Percentiles rank a stretch among this genome's conserved stretches.
Conservation (phyloP, 2,113 vertebrate species). For the Todiramphus saurophagus region DNA sequence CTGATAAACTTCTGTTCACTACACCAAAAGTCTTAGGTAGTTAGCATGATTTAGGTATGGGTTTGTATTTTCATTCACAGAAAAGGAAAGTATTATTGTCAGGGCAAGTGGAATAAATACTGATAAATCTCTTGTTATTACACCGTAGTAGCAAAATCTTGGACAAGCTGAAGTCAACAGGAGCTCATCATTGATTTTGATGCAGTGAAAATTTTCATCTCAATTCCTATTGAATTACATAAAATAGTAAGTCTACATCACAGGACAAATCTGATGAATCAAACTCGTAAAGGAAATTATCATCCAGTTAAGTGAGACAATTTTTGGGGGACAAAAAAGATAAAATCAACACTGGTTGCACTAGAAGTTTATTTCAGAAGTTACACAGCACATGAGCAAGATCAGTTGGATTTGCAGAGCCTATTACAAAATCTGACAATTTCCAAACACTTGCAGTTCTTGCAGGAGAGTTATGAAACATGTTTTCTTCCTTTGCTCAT, state of each 20-base stretch:
- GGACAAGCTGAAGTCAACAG: neutral
- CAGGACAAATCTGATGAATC: neutral
- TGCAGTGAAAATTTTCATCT: neutral
- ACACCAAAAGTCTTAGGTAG: neutral
- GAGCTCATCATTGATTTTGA: neutral
- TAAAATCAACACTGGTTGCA: neutral
- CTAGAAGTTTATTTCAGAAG: neutral
- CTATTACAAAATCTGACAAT: neutral
- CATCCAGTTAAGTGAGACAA: neutral
- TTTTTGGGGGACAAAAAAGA: rapidly evolving
- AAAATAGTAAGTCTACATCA: neutral
- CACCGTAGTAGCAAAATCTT: neutral
- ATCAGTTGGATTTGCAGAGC: neutral
- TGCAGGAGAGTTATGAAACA: neutral
- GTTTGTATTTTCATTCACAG: constrained; percentile 12
- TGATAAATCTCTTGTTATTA: neutral
- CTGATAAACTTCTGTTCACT: neutral
- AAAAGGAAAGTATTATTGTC: neutral
- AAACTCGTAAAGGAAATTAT: neutral
- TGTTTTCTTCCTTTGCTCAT: neutral
- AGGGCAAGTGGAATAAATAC: neutral
- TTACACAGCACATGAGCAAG: neutral
- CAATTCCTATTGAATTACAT: neutral
- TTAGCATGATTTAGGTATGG: neutral
- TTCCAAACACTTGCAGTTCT: neutral